These are phyloP conservation scores for Diplodus puntazzo DNA, from an alignment of 2,797 vertebrate genomes.

Conservation along the genomic window DNA sequence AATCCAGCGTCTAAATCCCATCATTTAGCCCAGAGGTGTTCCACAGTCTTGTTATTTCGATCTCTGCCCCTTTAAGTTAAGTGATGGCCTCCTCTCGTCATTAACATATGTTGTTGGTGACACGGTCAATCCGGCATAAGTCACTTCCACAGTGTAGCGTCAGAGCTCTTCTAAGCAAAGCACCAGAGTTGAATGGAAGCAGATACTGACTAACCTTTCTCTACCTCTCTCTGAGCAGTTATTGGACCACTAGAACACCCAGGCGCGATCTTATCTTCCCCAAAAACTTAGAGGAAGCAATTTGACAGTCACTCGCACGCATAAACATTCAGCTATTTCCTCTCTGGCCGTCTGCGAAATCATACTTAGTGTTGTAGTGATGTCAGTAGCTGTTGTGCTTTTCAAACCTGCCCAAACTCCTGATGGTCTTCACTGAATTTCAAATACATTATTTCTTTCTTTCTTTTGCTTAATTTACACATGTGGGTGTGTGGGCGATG, in stretches of 20 bases:
- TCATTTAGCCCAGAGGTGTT: slow-evolving; percentile 68
- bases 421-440: background rate
- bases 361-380: slow-evolving; percentile 16
- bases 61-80: slow-evolving; percentile 18
- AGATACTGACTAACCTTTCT: background rate
- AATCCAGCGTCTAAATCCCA: slow-evolving; percentile 87
- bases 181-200: slow-evolving; percentile 20
- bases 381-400: slow-evolving; percentile 10
- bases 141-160: background rate
- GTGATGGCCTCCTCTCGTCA: slow-evolving; percentile 13
- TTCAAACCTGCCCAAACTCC: background rate
- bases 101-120: background rate
- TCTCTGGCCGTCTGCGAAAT: slow-evolving; percentile 49
- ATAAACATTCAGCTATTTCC: slow-evolving; percentile 82
- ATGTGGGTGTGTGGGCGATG: slow-evolving; percentile 13
- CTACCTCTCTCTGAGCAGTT: slow-evolving; percentile 4
- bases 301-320: slow-evolving; percentile 71
- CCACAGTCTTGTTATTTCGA: slow-evolving; percentile 24
- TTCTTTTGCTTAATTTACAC: background rate
- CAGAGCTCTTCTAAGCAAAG: slow-evolving; percentile 9
- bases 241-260: slow-evolving; percentile 55
- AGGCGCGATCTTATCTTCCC: slow-evolving; percentile 77
- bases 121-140: background rate
- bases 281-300: slow-evolving; percentile 80
- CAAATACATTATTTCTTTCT: background rate